phyloP scores from a whole-genome alignment of 2,113 vertebrate species.

The Helogale parvula region DNA sequence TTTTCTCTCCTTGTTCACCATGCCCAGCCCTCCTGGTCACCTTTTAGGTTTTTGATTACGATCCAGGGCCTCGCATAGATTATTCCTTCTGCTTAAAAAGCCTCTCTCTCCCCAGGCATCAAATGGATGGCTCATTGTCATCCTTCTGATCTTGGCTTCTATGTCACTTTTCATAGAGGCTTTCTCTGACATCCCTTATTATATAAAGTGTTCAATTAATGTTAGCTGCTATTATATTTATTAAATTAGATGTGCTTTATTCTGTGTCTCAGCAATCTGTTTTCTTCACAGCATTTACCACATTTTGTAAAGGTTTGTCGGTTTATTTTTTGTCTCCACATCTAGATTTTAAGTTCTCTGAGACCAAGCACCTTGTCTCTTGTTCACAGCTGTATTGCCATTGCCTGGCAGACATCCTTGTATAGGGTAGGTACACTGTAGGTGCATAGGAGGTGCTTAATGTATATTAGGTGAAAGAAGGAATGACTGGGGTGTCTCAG shows the following conservation, averaged over 20 bases:
- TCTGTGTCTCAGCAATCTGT: neutral
- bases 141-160: neutral
- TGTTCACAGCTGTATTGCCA: neutral
- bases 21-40: too few relatives aligned
- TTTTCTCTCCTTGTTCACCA: neutral
- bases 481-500: neutral
- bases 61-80: neutral
- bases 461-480: neutral
- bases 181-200: neutral
- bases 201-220: neutral
- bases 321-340: neutral
- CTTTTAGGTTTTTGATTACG: neutral
- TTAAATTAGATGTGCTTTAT: slow-evolving; percentile 3
- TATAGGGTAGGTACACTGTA: neutral
- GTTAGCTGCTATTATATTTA: neutral
- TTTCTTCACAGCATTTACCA: neutral
- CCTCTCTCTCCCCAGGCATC: neutral
- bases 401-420: neutral
- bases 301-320: neutral
- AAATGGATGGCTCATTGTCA: neutral
- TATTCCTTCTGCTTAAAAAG: neutral
- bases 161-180: neutral
- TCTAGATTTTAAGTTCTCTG: neutral
- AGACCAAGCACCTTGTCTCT: neutral
- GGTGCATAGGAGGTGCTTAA: neutral